Evolutionary conservation across 1,140 invertebrate species (phyloP), one percentile per base, ranked within the genome.

Genomic region (Drosophila kohkoa): DNA sequence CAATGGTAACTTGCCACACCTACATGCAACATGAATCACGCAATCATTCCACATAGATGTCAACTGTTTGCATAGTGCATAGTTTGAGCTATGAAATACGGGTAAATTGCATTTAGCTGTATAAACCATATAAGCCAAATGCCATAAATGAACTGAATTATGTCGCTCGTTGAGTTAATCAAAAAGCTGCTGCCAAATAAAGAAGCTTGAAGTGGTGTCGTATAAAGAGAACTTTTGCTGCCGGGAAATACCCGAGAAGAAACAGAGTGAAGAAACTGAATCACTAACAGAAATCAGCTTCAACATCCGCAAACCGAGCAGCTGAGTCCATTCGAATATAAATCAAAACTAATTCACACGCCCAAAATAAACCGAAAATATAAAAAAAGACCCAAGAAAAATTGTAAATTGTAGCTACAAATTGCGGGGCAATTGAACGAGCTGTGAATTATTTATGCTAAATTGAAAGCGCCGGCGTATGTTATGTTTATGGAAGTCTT

Each of bases 281-380:
- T 45, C 60, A 80, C 48, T 58, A 49, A 60, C 45, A 46, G 51
- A 20, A 38, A 41, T 55, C 54, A 45, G 74, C 48, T 52, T 13
- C 51, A 57, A 89, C 75, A 88, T 88, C 83, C 83, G 83, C 75
- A 75, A 88, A 68, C 54, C 2, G 35, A 64, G 57, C 64, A 55
- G 62, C 71, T 60, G 20, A 54, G 20, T 62, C 46, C 46, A 13
- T 13, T 57, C 48, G 16, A 77, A 74, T 59, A 70, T 65, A 65
- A 81, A 81, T 85, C 73, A 88, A 25, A 83, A 75, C 73, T 75
- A 88, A 90, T 89, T 88, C 85, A 89, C 85, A 88, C 85, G 85
- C 83, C 86, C 73, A 72, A 79, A 75, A 77, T 49, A 74, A 62
- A 58, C 32, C 58, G 46, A 75, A 68, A 70, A 49, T 38, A 15